Percentiles rank a stretch among this genome's conserved stretches.
These are phyloP conservation scores for Ondatra zibethicus DNA, from an alignment of 2,113 vertebrate species.

Conservation along the genomic window DNA sequence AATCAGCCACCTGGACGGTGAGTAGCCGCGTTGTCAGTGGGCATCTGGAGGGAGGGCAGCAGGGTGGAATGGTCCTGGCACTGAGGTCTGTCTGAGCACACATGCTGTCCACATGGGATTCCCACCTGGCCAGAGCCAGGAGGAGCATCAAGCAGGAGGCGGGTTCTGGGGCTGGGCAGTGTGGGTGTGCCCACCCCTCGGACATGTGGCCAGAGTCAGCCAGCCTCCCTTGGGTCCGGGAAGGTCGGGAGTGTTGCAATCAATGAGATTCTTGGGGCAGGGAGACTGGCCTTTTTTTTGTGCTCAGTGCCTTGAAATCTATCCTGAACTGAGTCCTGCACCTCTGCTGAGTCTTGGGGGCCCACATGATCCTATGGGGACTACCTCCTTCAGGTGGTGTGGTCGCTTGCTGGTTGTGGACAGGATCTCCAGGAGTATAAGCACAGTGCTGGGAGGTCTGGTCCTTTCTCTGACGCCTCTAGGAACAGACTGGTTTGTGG, in stretches of 20 bases:
- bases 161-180: slow-evolving; percentile 54
- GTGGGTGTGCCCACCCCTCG: neutral
- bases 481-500: neutral
- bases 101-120: neutral
- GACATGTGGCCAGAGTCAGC: neutral
- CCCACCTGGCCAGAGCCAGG: neutral
- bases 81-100: neutral
- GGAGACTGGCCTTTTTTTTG: accelerated
- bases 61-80: neutral
- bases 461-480: neutral
- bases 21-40: slow-evolving; percentile 81
- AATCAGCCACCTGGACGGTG: slow-evolving; percentile 99
- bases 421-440: accelerated
- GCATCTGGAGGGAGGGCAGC: accelerated
- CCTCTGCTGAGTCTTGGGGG: accelerated
- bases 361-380: accelerated
- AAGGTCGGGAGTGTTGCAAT: neutral
- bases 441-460: accelerated
- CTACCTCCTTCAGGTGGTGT: neutral
- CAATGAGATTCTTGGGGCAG: accelerated
- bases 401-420: accelerated
- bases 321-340: too few relatives aligned
- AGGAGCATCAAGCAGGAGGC: slow-evolving; percentile 47
- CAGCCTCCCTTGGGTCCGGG: neutral
- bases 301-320: neutral